A percentile compares a stretch with the other conserved stretches of the same genome.
Evolutionary conservation across 2,888 invertebrate genomes (phyloP).

Genomic region (Strigamia transsilvanica): DNA sequence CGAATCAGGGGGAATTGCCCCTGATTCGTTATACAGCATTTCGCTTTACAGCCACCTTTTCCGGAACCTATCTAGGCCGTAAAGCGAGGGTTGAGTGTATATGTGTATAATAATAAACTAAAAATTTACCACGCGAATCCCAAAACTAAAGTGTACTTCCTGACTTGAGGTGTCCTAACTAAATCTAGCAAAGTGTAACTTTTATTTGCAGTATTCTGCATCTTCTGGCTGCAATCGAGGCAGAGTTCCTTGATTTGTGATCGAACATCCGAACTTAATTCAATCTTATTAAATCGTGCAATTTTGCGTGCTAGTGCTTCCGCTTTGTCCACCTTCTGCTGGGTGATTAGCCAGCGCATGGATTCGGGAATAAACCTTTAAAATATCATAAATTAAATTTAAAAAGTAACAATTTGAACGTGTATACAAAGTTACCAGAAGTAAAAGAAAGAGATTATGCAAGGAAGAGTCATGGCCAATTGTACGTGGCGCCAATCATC

Average conservation of each 20-base stretch:
- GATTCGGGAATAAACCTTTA: constrained; percentile 56
- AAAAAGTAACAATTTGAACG: neutral
- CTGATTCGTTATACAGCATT: too few relatives aligned
- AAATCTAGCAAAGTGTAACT: constrained; percentile 39
- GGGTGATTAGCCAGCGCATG: constrained; percentile 53
- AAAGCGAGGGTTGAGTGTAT: too few relatives aligned
- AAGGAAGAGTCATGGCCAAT: constrained; percentile 66
- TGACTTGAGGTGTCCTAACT: constrained; percentile 46
- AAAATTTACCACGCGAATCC: constrained; percentile 50
- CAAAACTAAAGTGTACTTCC: constrained; percentile 50
- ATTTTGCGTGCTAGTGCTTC: constrained; percentile 46
- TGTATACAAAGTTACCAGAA: constrained; percentile 61
- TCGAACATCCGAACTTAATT: neutral
- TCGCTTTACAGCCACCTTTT: too few relatives aligned
- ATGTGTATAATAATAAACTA: neutral
- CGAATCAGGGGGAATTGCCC: too few relatives aligned
- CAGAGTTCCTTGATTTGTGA: constrained; percentile 20
- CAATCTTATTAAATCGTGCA: constrained; percentile 46
- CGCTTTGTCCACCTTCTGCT: constrained; percentile 52
- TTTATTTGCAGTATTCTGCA: neutral
- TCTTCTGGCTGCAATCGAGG: neutral
- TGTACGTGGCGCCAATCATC: constrained; percentile 68
- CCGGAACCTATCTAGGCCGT: too few relatives aligned
- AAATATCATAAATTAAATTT: neutral
- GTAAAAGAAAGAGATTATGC: constrained; percentile 64